These are phyloP conservation scores for Diabrotica virgifera DNA, from an alignment of 1,140 invertebrate species.

Conservation along the genomic window DNA sequence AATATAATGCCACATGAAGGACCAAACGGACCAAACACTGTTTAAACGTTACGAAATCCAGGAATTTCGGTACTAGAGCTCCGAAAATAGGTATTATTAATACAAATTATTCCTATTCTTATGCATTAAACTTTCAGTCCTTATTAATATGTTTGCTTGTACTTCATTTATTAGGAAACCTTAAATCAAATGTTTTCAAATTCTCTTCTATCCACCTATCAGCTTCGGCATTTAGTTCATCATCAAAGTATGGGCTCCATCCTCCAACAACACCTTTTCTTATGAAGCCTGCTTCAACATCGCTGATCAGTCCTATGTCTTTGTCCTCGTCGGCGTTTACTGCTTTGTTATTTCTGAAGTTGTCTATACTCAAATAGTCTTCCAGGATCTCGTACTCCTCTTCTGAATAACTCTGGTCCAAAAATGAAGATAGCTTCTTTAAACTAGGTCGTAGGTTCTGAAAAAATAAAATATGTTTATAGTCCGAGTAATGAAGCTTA, in stretches of 20 bases:
- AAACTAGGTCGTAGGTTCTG: conserved; percentile 58
- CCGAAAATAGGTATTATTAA: too few relatives aligned
- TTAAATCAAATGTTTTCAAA: conserved; percentile 1
- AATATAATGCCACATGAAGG: too few relatives aligned
- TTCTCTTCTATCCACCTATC: conserved; percentile 37
- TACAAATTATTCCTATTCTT: too few relatives aligned
- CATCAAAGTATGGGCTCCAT: conserved; percentile 34
- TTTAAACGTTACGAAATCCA: too few relatives aligned
- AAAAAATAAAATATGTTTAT: not conserved
- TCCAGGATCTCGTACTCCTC: conserved; percentile 55
- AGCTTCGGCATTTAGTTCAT: conserved; percentile 26
- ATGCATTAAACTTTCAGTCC: too few relatives aligned
- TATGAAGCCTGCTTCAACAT: conserved; percentile 28
- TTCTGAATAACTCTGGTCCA: conserved; percentile 55
- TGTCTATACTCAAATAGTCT: conserved; percentile 67
- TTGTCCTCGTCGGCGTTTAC: conserved; percentile 28
- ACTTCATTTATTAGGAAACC: too few relatives aligned
- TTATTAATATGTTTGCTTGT: too few relatives aligned
- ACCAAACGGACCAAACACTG: too few relatives aligned
- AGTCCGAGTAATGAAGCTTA: too few relatives aligned
- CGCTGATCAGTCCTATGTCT: conserved; percentile 23
- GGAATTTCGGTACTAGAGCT: too few relatives aligned
- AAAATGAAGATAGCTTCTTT: conserved; percentile 56
- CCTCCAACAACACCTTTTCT: conserved; percentile 32
- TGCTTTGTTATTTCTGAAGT: conserved; percentile 65